Conservation (phyloP, 2,888 invertebrate species). For the Rhopalosiphum nymphaeae region DNA sequence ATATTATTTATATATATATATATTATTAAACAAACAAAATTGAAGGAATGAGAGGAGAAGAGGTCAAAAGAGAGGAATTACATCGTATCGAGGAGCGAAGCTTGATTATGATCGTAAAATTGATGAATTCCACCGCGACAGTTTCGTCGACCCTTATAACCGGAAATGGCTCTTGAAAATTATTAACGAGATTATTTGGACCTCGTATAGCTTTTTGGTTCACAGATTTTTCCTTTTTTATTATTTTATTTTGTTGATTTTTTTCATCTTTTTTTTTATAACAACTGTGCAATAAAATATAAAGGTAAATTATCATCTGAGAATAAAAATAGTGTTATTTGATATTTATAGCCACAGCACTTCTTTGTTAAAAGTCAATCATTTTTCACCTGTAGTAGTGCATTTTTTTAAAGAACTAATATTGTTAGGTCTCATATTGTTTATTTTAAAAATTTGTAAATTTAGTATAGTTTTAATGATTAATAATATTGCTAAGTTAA, state of each 20-base stretch:
- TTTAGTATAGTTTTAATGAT: not conserved
- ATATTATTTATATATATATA: not conserved
- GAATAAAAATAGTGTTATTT: not conserved
- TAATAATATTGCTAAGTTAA: not conserved
- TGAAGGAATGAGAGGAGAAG: not conserved
- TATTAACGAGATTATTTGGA: constrained; percentile 63
- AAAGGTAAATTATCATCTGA: not conserved
- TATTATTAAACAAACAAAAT: constrained; percentile 48
- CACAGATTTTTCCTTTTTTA: constrained; percentile 11
- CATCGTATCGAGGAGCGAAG: constrained; percentile 6
- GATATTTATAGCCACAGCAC: not conserved
- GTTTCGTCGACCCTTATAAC: constrained; percentile 48
- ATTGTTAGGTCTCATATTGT: not conserved
- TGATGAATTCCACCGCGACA: constrained; percentile 59
- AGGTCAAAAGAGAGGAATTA: constrained; percentile 26
- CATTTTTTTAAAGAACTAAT: not conserved
- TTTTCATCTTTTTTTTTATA: not conserved
- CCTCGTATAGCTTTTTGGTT: constrained; percentile 5
- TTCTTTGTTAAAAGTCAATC: not conserved
- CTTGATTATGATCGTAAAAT: constrained; percentile 61
- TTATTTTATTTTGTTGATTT: constrained; percentile 33
- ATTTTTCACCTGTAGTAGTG: not conserved
- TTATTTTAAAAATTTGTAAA: not conserved
- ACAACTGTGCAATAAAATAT: not conserved
- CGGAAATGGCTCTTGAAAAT: constrained; percentile 63